A percentile compares a stretch with the other conserved stretches of the same genome.
These are phyloP conservation scores for Ctenopoma kingsleyae DNA, from an alignment of 2,797 vertebrate species.

Conservation along the genomic window DNA sequence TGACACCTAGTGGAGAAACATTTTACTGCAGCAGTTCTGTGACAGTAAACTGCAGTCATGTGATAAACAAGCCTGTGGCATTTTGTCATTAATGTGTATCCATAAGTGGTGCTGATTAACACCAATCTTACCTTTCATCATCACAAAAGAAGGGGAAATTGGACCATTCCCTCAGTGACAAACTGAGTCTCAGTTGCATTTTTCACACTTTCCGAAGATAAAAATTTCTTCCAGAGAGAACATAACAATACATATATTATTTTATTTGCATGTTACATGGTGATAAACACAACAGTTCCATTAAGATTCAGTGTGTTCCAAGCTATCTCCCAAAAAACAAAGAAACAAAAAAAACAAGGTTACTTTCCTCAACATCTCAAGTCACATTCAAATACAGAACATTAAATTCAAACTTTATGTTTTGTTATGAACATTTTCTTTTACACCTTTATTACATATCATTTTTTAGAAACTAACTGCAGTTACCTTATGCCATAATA, in stretches of 20 bases:
- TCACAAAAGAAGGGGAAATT: neutral
- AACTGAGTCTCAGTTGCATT: neutral
- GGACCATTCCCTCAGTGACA: neutral
- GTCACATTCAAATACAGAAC: conserved; percentile 82
- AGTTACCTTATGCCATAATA: conserved; percentile 76
- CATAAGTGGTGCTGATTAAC: neutral
- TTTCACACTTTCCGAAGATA: conserved; percentile 31
- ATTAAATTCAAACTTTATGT: conserved; percentile 85
- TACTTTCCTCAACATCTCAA: conserved; percentile 68
- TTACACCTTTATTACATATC: conserved; percentile 75
- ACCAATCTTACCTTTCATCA: conserved; percentile 1
- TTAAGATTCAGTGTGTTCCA: conserved; percentile 66
- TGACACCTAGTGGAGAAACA: conserved; percentile 57
- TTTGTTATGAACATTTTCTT: conserved; percentile 78
- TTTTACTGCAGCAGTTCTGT: conserved; percentile 21
- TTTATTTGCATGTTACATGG: conserved; percentile 85
- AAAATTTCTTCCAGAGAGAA: conserved; percentile 59
- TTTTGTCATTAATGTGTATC: neutral
- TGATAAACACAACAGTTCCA: conserved; percentile 78
- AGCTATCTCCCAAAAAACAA: conserved; percentile 66
- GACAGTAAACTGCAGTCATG: neutral
- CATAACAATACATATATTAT: conserved; percentile 77
- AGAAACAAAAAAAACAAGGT: conserved; percentile 58
- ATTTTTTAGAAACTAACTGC: conserved; percentile 75
- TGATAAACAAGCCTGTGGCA: neutral